These are phyloP conservation scores for Epinephelus coioides DNA, from an alignment of 2,797 vertebrate species.

Conservation along the genomic window DNA sequence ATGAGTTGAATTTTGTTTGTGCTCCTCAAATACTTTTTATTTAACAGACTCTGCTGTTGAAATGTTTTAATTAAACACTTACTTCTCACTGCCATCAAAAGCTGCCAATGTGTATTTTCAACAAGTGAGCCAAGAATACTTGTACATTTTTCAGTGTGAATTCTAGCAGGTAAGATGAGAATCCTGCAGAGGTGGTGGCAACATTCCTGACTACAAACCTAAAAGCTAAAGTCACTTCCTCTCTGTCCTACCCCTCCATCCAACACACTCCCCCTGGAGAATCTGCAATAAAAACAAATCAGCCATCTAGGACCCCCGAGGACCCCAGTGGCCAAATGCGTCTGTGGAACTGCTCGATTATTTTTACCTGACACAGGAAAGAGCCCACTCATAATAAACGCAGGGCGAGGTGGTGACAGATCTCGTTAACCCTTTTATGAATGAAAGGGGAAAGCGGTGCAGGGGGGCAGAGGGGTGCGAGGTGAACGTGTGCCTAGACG, in stretches of 20 bases:
- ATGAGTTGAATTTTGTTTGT: background rate
- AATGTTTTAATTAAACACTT: background rate
- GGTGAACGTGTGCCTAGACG: constrained; percentile 70
- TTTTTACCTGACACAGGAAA: constrained; percentile 89
- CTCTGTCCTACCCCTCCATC: constrained; percentile 43
- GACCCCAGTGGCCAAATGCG: constrained; percentile 64
- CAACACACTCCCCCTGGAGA: constrained; percentile 50
- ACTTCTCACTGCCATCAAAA: background rate
- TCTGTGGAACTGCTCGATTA: constrained; percentile 80
- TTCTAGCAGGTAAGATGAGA: constrained; percentile 58
- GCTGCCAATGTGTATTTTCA: background rate
- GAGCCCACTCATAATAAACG: constrained; percentile 86
- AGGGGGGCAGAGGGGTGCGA: constrained; percentile 35
- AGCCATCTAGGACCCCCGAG: constrained; percentile 56
- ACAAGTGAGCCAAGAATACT: background rate
- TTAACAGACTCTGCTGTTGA: background rate
- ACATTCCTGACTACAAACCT: constrained; percentile 62
- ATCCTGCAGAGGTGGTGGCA: constrained; percentile 39
- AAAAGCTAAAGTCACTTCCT: constrained; percentile 73
- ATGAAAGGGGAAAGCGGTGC: constrained; percentile 58
- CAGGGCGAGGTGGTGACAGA: constrained; percentile 85
- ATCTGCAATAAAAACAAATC: constrained; percentile 77
- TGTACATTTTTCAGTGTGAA: constrained; percentile 6
- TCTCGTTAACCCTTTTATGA: constrained; percentile 78
- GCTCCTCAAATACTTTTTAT: background rate